Conservation (phyloP, 2,797 vertebrate species). For the Nyctibius grandis region DNA sequence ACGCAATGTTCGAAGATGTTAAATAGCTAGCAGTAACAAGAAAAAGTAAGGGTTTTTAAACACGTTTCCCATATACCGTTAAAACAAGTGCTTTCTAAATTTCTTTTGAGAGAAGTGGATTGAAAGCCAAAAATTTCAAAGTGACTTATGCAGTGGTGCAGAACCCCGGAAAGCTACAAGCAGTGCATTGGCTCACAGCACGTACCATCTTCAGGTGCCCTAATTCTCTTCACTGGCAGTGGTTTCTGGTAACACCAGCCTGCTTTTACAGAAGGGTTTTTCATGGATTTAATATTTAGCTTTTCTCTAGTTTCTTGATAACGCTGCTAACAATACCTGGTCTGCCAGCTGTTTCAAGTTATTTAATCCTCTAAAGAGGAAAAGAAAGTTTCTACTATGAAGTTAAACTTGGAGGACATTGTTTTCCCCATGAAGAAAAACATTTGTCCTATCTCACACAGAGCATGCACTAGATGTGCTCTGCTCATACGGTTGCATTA, state of each 20-base stretch:
- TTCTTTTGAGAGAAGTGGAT: neutral
- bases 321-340: neutral
- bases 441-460: neutral
- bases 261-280: neutral
- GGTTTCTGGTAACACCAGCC: neutral
- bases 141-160: neutral
- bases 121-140: neutral
- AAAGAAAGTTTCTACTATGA: neutral
- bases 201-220: neutral
- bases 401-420: neutral
- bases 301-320: slow-evolving; percentile 1
- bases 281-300: neutral
- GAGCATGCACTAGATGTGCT: neutral
- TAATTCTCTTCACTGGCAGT: neutral
- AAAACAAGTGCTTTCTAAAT: neutral
- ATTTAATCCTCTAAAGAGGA: neutral
- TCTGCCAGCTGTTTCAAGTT: neutral
- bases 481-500: neutral
- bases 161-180: neutral
- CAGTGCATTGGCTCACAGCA: neutral
- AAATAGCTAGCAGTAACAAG: neutral
- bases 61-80: neutral
- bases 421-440: neutral
- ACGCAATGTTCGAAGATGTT: neutral
- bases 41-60: neutral